phyloP scores from a whole-genome alignment of 2,888 invertebrate species.

The Cerastis rubricosa region DNA sequence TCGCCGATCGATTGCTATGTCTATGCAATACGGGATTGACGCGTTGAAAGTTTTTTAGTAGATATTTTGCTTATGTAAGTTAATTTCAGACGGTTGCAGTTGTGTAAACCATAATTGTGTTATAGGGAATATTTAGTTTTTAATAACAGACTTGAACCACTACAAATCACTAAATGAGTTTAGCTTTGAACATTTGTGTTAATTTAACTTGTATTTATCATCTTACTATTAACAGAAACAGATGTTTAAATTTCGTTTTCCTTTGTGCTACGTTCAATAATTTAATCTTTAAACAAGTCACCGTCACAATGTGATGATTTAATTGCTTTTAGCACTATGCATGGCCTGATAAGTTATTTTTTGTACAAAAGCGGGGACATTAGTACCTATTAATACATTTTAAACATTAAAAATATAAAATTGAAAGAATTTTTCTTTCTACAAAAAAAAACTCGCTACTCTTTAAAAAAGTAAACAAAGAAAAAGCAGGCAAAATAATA shows the following conservation, averaged over 20 bases:
- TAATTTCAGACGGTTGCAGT: too few species aligned
- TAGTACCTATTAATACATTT: background rate
- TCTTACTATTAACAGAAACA: background rate
- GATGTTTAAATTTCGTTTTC: background rate
- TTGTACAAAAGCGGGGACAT: background rate
- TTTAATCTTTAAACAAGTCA: background rate
- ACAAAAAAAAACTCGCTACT: background rate
- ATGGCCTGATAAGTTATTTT: background rate
- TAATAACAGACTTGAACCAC: background rate
- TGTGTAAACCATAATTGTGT: background rate
- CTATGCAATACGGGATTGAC: constrained; percentile 11
- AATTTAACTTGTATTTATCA: too few species aligned
- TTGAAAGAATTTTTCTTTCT: background rate
- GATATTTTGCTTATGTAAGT: background rate
- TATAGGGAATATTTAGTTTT: background rate
- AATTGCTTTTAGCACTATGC: background rate
- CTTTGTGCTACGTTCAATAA: background rate
- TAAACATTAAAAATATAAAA: background rate
- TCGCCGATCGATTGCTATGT: constrained; percentile 16
- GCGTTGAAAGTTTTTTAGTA: constrained; percentile 8
- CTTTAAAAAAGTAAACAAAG: constrained; percentile 17
- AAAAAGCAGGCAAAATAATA: constrained; percentile 29
- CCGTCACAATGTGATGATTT: background rate
- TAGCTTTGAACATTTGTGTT: too few species aligned
- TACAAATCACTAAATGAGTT: background rate